Percentiles rank a stretch among this genome's conserved stretches.
Conservation (phyloP, 2,113 vertebrate species). For the Benitochromis conjunctus region DNA sequence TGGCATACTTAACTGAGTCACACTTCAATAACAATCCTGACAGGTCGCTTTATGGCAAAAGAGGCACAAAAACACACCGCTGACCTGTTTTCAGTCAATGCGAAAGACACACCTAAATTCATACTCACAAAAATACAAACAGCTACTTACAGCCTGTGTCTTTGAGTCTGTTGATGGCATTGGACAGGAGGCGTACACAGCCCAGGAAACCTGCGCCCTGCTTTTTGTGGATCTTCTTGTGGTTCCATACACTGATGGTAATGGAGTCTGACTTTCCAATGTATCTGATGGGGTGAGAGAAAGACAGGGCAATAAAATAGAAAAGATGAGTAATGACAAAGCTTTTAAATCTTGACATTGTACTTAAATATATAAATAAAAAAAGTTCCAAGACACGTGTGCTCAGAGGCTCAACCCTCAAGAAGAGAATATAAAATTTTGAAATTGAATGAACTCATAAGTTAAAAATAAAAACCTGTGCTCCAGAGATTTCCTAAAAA, state of each 20-base stretch:
- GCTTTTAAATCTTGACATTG: neutral
- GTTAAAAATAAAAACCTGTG: neutral
- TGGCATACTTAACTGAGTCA: neutral
- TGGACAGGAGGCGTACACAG: slow-evolving; percentile 96
- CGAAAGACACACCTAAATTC: neutral
- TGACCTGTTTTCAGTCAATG: neutral
- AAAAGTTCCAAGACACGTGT: neutral
- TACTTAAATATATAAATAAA: neutral
- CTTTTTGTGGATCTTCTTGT: slow-evolving; percentile 99
- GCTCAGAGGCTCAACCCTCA: neutral
- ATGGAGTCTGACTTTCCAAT: slow-evolving; percentile 98
- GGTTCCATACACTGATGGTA: slow-evolving; percentile 99
- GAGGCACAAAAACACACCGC: neutral
- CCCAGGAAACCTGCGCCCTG: slow-evolving; percentile 98
- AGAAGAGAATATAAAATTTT: neutral
- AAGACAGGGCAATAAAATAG: neutral
- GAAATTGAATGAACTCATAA: neutral
- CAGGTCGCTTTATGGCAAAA: neutral
- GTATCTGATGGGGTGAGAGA: slow-evolving; percentile 74
- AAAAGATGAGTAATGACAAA: neutral
- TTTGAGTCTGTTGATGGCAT: slow-evolving; percentile 96
- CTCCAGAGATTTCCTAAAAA: neutral
- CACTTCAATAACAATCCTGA: neutral
- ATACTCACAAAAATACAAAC: neutral
- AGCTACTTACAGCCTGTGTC: slow-evolving; percentile 95